These are phyloP conservation scores for Clytia hemisphaerica DNA, from an alignment of 30 jellyfish, hydroid and myxozoan species.

Conservation along the genomic window DNA sequence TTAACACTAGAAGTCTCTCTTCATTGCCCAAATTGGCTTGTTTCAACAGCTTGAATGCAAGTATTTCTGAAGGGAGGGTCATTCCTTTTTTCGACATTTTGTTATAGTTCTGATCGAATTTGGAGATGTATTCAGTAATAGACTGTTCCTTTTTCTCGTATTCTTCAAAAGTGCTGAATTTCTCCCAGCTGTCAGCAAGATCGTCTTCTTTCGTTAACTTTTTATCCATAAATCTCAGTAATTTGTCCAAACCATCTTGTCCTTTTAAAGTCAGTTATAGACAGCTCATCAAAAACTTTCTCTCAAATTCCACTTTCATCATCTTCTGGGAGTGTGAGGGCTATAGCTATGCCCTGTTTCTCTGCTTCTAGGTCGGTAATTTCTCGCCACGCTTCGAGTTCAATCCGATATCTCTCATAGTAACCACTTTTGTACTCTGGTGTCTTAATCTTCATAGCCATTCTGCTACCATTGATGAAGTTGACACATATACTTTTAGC, in stretches of 20 bases:
- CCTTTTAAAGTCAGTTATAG: no score
- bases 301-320: slow-evolving; percentile 3
- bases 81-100: no score
- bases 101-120: slow-evolving; percentile 13
- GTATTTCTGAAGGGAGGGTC: slow-evolving; percentile 18
- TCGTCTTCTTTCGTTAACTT: slow-evolving; percentile 9
- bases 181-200: slow-evolving; percentile 12
- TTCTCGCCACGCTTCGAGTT: slow-evolving; percentile 26
- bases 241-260: slow-evolving; percentile 13
- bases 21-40: slow-evolving; percentile 12
- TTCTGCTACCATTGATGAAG: no score
- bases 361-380: slow-evolving; percentile 8
- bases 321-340: slow-evolving; percentile 21
- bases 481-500: no score
- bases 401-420: slow-evolving; percentile 2
- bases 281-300: no score
- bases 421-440: no score
- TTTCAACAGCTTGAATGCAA: slow-evolving; percentile 18
- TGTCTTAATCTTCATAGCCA: no score
- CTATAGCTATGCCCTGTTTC: slow-evolving; percentile 23
- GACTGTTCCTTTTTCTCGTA: slow-evolving; percentile 7
- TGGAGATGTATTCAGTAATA: slow-evolving; percentile 18
- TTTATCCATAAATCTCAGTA: slow-evolving; percentile 10
- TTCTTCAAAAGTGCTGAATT: slow-evolving; percentile 28
- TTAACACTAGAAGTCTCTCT: slow-evolving; percentile 25